These are phyloP conservation scores for Papilio gigon DNA, from an alignment of 2,888 invertebrate genomes.

Conservation along the genomic window DNA sequence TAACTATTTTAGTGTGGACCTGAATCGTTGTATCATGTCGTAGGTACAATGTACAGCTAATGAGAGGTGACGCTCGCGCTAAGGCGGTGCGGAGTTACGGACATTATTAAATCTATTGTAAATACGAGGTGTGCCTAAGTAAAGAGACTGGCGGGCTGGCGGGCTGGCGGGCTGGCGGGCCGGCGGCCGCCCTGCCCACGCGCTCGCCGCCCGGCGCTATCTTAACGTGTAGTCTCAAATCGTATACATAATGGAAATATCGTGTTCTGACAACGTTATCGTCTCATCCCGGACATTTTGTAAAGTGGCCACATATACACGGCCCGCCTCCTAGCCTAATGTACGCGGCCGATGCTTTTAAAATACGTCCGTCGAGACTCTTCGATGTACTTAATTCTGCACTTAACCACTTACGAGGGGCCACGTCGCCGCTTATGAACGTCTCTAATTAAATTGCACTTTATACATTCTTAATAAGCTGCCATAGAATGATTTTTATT, in stretches of 20 bases:
- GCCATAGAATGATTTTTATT: constrained; percentile 26
- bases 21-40: constrained; percentile 67
- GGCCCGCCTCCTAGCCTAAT: constrained; percentile 61
- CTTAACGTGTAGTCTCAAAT: constrained; percentile 82
- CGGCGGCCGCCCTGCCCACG: constrained; percentile 59
- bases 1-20: constrained; percentile 63
- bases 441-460: constrained; percentile 45
- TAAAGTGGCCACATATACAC: constrained; percentile 78
- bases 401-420: constrained; percentile 61
- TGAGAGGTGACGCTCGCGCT: constrained; percentile 29
- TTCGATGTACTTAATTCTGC: constrained; percentile 61
- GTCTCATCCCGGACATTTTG: constrained; percentile 81
- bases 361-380: constrained; percentile 61
- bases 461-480: constrained; percentile 34
- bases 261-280: constrained; percentile 82
- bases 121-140: constrained; percentile 55
- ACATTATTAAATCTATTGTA: constrained; percentile 51
- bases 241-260: constrained; percentile 83
- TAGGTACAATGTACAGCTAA: constrained; percentile 34
- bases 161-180: constrained; percentile 61
- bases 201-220: constrained; percentile 65
- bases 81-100: constrained; percentile 32
- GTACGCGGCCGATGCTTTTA: constrained; percentile 58
- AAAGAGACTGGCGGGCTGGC: constrained; percentile 60
- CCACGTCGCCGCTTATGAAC: constrained; percentile 42